Percentiles rank a stretch among this genome's conserved stretches.
phyloP scores from a whole-genome alignment of 1,140 invertebrate species.

The Polyergus mexicanus region DNA sequence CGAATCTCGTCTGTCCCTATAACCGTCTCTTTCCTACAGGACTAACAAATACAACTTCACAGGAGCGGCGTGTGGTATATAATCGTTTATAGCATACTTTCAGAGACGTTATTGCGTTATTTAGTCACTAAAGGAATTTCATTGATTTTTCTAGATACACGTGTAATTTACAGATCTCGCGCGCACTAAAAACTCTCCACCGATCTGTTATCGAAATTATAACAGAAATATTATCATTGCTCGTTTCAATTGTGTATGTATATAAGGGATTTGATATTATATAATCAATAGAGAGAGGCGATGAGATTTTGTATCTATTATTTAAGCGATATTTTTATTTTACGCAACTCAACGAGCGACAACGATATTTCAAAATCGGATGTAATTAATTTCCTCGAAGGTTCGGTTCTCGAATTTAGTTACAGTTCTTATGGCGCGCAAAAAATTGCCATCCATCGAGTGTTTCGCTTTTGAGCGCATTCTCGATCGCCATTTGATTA shows the following conservation, averaged over 20 bases:
- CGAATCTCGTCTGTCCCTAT: constrained; percentile 53
- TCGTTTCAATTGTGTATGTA: constrained; percentile 47
- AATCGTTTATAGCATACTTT: constrained; percentile 73
- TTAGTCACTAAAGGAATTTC: constrained; percentile 68
- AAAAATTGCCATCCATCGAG: constrained; percentile 14
- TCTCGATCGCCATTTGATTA: constrained; percentile 43
- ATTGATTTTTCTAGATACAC: constrained; percentile 66
- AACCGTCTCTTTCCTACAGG: constrained; percentile 36
- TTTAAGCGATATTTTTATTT: constrained; percentile 52
- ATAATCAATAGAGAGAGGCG: constrained; percentile 49
- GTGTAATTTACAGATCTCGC: constrained; percentile 70
- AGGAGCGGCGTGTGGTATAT: constrained; percentile 63
- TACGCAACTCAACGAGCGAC: constrained; percentile 43
- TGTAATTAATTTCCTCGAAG: too few species aligned
- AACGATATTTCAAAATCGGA: constrained; percentile 34
- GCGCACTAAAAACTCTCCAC: constrained; percentile 35
- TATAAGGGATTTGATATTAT: constrained; percentile 35
- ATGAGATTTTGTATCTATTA: constrained; percentile 35
- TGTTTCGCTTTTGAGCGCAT: constrained; percentile 45
- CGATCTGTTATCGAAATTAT: not conserved
- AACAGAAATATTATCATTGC: constrained; percentile 48
- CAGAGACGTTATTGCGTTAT: constrained; percentile 75
- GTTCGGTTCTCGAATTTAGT: not conserved
- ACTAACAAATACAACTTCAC: constrained; percentile 63
- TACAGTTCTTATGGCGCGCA: constrained; percentile 59